Base-by-base conservation (phyloP, 2,113 vertebrate genomes). In the Catharus bicknelli region DNA sequence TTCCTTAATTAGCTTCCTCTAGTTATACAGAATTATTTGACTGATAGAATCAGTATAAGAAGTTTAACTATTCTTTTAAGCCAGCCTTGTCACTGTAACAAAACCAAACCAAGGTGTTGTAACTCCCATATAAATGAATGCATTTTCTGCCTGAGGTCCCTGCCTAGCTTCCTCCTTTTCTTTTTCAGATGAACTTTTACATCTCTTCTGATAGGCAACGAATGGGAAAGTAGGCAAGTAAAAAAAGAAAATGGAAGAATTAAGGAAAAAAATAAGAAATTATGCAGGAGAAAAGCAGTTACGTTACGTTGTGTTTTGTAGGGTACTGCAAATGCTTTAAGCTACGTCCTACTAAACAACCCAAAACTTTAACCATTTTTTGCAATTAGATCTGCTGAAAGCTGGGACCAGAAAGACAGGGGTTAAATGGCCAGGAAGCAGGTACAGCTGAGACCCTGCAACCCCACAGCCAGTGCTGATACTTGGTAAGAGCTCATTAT, bases 371-470 rank as follows among this genome's bases (percentile, higher is more conserved):
- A 87, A 87, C 42, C 6, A 4, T 40, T 62, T 86, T 83, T 89
- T 61, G 45, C 38, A 48, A 29, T 45, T 78, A 50, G 5, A 91
- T 19, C 21, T 83, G 13, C 48, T 94, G 68, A 62, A 80, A 79
- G 38, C 4, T 76, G 18, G 34, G 61, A 90, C 3, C 11, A 83
- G 67, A 83, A 79, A 63, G 32, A 32, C 11, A 81, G 18, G 9
- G 29, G 32, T 90, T 95, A 95, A 94, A 77, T 11, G 20, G 34
- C 38, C 34, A 66, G 43, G 10, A 27, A 94, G 16, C 30, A 81
- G 63, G 13, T 63, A 69, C 83, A 95, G 90, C 92, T 92, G 84
- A 68, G n/a, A 87, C 26, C n/a, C 47, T 55, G 57, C n/a, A 86
- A 67, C 15, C 23, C 51, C 87, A 67, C 34, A 83, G 42, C 32